Base-by-base conservation (phyloP, 2,113 vertebrate species). In the Cinclus cinclus region DNA sequence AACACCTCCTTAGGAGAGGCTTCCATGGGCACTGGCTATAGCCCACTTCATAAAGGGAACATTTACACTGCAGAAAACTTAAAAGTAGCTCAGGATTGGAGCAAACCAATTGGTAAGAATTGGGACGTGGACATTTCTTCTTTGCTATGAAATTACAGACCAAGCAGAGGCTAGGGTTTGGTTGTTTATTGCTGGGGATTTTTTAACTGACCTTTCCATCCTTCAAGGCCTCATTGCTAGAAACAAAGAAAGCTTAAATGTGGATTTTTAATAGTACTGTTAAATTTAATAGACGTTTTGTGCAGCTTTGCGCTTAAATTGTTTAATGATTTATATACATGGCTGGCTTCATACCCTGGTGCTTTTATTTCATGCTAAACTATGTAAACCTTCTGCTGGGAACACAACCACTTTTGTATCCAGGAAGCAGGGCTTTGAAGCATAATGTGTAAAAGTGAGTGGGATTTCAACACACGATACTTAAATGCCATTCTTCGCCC, bases 1-100 rank as follows among this genome's bases (percentile, higher is more conserved):
- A 98, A 98, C 97, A 98, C 97, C 97, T 98, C 96, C 91, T 97
- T 92, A 97, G 96, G 86, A 98, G 97, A 95, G 95, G 88, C 95
- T 95, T 97, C 95, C 83, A 89, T 75, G 73, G 60, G 87, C 96
- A 96, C 92, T 94, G 96, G 69, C 90, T 80, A 35, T 77, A 9
- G 85, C 77, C 89, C 65, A 69, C 79, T 94, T 63, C 90, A 98
- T 96, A 98, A 98, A 97, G 96, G 83, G 90, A 94, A 97, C 97
- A 97, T 97, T 97, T 98, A 97, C 91, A 69, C 89, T 52, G 89
- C 94, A 96, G 96, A 94, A 97, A 95, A 92, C 60, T 67, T 88
- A 76, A 65, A 96, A 97, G 96, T 86, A 41, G 77, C 78, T 94
- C 91, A 93, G 92, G 87, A 96, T 87, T 97, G 97, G 96, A 97